phyloP scores from a whole-genome alignment of 1,140 invertebrate genomes.

The Pseudomyrmex gracilis region DNA sequence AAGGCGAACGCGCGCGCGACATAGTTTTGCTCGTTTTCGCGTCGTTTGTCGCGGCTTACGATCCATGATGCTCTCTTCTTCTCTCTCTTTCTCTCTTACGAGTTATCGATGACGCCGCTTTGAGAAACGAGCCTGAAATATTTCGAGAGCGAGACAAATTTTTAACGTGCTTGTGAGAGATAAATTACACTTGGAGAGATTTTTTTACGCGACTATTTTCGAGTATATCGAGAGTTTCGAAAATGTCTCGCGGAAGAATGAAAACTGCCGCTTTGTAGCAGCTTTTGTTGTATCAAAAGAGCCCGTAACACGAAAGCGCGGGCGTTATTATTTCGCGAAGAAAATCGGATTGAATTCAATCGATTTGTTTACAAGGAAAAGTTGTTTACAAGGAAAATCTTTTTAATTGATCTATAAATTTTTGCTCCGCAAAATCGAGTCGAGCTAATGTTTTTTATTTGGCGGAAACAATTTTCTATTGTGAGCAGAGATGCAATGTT shows the following conservation, averaged over 20 bases:
- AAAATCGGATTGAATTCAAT: not conserved
- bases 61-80: conserved; percentile 29
- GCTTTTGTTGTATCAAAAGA: not conserved
- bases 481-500: conserved; percentile 29
- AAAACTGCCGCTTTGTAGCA: not conserved
- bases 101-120: conserved; percentile 34
- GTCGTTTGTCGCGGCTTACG: conserved; percentile 44
- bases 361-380: conserved; percentile 37
- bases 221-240: not conserved
- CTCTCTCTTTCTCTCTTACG: not conserved
- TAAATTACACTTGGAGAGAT: not conserved
- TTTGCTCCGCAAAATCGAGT: not conserved
- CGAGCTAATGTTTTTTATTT: conserved; percentile 28
- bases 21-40: conserved; percentile 56
- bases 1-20: conserved; percentile 43
- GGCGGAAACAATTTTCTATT: conserved; percentile 28
- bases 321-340: not conserved
- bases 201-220: not conserved
- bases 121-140: conserved; percentile 39
- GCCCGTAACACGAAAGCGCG: not conserved
- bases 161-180: not conserved
- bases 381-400: conserved; percentile 39
- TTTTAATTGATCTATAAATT: conserved; percentile 42
- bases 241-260: not conserved
- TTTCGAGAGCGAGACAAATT: conserved; percentile 23